Percentiles rank a stretch among this genome's conserved stretches.
phyloP scores from a whole-genome alignment of 2,113 vertebrate genomes.

The Oceanites oceanicus region DNA sequence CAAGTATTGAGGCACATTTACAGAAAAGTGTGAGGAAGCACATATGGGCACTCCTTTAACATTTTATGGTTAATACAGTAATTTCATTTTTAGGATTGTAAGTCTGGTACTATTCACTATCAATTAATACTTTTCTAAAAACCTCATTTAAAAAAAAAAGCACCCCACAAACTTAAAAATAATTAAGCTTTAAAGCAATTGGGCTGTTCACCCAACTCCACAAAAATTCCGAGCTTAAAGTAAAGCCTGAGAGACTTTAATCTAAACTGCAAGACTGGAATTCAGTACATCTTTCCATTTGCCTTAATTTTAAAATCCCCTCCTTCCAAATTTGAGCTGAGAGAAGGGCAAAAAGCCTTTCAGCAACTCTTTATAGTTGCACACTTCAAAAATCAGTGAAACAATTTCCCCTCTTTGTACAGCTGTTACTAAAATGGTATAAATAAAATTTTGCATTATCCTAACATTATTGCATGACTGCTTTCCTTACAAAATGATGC shows the following conservation, averaged over 20 bases:
- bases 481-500: constrained; percentile 20
- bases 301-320: background rate
- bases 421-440: constrained; percentile 24
- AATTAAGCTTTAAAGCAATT: background rate
- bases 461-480: background rate
- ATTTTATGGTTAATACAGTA: background rate
- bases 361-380: background rate
- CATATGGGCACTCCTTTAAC: background rate
- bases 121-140: background rate
- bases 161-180: background rate
- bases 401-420: background rate
- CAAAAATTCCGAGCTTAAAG: background rate
- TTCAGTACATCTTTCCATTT: background rate
- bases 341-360: background rate
- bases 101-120: background rate
- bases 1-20: background rate
- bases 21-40: background rate
- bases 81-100: background rate
- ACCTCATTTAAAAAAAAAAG: background rate
- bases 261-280: background rate
- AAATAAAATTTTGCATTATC: background rate
- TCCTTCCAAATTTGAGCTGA: background rate
- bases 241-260: background rate
- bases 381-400: background rate
- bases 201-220: background rate